These are phyloP conservation scores for Tichodroma muraria DNA, from an alignment of 2,113 vertebrate genomes.

Conservation along the genomic window DNA sequence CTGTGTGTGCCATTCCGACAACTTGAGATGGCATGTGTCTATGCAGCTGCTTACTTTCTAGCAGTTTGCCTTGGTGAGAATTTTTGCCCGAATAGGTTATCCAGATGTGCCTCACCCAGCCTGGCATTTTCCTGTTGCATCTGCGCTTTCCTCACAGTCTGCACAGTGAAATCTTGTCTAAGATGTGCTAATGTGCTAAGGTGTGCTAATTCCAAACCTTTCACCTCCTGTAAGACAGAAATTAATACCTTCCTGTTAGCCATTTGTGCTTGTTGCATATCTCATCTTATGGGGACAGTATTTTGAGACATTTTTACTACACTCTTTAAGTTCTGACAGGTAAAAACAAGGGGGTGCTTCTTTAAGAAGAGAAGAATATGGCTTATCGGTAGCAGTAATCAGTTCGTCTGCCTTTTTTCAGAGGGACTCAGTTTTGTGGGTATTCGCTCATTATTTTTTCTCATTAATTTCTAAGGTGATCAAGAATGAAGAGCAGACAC, in stretches of 20 bases:
- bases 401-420: neutral
- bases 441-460: neutral
- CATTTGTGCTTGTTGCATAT: neutral
- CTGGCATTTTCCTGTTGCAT: neutral
- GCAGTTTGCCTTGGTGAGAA: neutral
- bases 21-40: neutral
- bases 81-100: neutral
- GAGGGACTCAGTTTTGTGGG: neutral
- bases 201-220: neutral
- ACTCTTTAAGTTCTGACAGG: neutral
- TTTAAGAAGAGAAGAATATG: neutral
- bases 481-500: neutral
- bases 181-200: too few species aligned
- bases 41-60: neutral
- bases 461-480: neutral
- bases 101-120: neutral
- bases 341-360: neutral
- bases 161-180: neutral
- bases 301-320: neutral
- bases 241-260: neutral
- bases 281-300: neutral
- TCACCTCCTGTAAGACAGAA: neutral
- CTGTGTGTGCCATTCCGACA: rapidly evolving
- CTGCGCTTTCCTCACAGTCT: rapidly evolving
- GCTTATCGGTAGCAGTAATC: neutral